Evolutionary conservation across 2,113 vertebrate genomes (phyloP).

Genomic region (Ahaetulla prasina): DNA sequence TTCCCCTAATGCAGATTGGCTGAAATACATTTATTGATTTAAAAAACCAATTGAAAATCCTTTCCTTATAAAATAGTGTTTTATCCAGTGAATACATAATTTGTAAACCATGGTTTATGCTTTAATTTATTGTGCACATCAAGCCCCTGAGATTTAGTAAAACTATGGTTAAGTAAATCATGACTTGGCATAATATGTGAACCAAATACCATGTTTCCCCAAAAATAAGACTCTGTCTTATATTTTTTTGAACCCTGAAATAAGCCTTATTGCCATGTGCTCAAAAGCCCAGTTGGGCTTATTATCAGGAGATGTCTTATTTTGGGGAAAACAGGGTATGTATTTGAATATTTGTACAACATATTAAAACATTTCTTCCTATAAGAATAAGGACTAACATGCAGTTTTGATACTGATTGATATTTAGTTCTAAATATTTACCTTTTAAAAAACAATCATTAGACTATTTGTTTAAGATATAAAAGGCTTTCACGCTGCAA

Average conservation of each 20-base stretch:
- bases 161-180: not conserved
- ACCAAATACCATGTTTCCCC: not conserved
- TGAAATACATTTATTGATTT: not conserved
- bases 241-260: too few species aligned
- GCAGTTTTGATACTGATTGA: not conserved
- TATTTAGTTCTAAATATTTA: not conserved
- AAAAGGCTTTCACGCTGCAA: not conserved
- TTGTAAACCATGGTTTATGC: not conserved
- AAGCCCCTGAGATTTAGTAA: not conserved
- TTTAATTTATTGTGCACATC: not conserved
- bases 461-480: not conserved
- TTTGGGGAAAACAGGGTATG: too few species aligned
- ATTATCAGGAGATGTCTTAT: too few species aligned
- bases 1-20: not conserved
- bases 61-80: not conserved
- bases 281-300: too few species aligned
- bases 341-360: not conserved
- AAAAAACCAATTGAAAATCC: not conserved
- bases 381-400: not conserved
- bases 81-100: not conserved
- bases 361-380: not conserved
- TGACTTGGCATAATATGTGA: not conserved
- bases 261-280: too few species aligned
- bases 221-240: too few species aligned
- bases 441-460: not conserved